Base-by-base conservation (phyloP, 1,140 invertebrate species). In the Medauroidea extradentata region DNA sequence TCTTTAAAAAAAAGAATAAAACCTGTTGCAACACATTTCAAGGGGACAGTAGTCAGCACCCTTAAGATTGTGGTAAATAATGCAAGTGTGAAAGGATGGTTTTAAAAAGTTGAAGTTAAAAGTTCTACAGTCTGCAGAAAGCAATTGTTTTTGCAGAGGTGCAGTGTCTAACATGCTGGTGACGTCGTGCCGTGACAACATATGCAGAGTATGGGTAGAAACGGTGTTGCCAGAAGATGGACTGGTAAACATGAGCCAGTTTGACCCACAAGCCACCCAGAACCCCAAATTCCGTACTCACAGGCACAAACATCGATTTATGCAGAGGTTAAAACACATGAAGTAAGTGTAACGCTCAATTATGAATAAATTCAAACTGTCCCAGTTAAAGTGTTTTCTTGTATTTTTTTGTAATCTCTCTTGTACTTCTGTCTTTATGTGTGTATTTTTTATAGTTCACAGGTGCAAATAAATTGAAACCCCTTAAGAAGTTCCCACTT, bases 181-280 rank as follows among this genome's bases (percentile, higher is more conserved):
- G 25, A 99, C 97, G 46, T 98, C 95, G 14, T 99, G 96, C 78
- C 83, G 91, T 67, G 97, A 99, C 75, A 99, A 98, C 77, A 99
- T 99, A 64, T 98, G 96, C 72, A 87, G 97, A 51, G 86, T 99
- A 64, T 99, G 97, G 97, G 92, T 94, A 19, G 96, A 99, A 78
- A 98, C 96, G 2, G 87, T 98, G 61, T 80, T 98, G 53, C 94
- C 95, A 1, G 96, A 98, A 73, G 94, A 98, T 82, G 93, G 95
- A 27, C 78, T 96, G 63, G 85, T 94, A 34, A 90, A 90, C 75
- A 85, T 94, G 76, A 88, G 85, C 51, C 90, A 94, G 69, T 86
- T 93, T 64, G 91, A 90, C 73, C 84, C 85, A 69, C 79, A 88
- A 65, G 75, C 84, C 18, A 83, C 86, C 21, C 82, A 90, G 65